Conservation (phyloP, 2,888 invertebrate species). For the Lasioglossum villosulum region DNA sequence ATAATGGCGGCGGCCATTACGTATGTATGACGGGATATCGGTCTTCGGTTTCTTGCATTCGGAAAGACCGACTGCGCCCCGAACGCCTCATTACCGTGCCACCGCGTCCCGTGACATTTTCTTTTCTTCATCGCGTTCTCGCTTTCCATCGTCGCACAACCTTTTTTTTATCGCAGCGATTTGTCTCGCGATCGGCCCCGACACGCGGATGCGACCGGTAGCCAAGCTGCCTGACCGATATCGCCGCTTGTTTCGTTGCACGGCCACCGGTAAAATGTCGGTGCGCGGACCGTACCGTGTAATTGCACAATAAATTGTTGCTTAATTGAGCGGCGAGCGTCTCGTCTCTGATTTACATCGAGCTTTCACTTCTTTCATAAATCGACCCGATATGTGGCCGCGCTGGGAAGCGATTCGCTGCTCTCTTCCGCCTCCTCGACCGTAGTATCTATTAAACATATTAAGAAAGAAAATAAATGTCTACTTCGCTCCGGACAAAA, state of each 20-base stretch:
- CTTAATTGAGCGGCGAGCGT: slow-evolving; percentile 67
- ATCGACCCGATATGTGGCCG: slow-evolving; percentile 45
- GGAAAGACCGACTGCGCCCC: slow-evolving; percentile 26
- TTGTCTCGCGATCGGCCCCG: slow-evolving; percentile 38
- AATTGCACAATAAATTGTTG: slow-evolving; percentile 72
- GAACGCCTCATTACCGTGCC: slow-evolving; percentile 60
- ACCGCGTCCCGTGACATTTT: slow-evolving; percentile 39
- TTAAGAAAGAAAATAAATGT: too few relatives aligned
- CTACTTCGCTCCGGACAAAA: not conserved
- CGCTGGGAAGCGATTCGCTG: slow-evolving; percentile 12
- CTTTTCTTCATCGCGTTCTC: slow-evolving; percentile 27
- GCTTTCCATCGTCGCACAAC: slow-evolving; percentile 37
- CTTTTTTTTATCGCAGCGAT: slow-evolving; percentile 14
- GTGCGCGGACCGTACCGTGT: slow-evolving; percentile 41
- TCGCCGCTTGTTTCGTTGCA: not conserved
- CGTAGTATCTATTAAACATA: not conserved
- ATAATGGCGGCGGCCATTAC: slow-evolving; percentile 76
- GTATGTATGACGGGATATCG: slow-evolving; percentile 63
- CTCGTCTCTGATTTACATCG: slow-evolving; percentile 68
- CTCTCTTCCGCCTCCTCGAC: slow-evolving; percentile 24
- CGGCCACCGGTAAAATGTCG: slow-evolving; percentile 43
- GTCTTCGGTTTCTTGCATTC: slow-evolving; percentile 58
- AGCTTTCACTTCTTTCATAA: slow-evolving; percentile 70
- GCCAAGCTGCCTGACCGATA: slow-evolving; percentile 5
- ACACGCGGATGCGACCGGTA: slow-evolving; percentile 33